Percentiles rank a stretch among this genome's conserved stretches.
Conservation (phyloP, 2,113 vertebrate species). For the Lepidothrix coronata region DNA sequence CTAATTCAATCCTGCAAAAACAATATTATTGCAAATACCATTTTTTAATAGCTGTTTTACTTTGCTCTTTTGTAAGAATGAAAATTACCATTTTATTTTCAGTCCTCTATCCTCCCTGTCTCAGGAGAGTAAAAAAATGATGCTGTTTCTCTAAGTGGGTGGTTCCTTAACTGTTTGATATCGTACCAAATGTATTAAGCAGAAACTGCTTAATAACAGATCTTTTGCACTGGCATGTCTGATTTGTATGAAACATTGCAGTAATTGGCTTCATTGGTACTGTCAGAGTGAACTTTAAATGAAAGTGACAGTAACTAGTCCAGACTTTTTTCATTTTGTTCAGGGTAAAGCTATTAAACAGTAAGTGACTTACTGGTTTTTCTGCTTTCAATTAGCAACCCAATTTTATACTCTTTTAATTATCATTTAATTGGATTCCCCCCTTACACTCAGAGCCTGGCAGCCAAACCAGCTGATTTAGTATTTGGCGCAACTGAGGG, state of each 20-base stretch:
- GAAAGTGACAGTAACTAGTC: conserved; percentile 24
- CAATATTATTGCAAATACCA: not conserved
- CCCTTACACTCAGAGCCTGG: not conserved
- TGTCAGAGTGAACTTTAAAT: not conserved
- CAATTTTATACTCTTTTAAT: conserved; percentile 42
- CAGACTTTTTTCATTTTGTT: not conserved
- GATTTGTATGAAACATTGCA: not conserved
- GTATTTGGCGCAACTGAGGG: not conserved
- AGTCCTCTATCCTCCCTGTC: not conserved
- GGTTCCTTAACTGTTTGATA: not conserved
- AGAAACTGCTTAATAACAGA: not conserved
- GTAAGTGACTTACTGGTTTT: conserved; percentile 28
- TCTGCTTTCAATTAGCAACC: conserved; percentile 33
- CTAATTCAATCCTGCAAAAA: not conserved
- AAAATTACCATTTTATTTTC: not conserved
- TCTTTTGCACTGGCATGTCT: not conserved
- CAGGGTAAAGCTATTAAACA: not conserved
- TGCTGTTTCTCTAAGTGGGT: not conserved
- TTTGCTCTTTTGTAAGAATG: not conserved
- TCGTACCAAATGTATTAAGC: not conserved
- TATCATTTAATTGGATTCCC: conserved; percentile 40
- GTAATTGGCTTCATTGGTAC: not conserved
- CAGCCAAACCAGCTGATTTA: not conserved
- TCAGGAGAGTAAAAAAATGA: not conserved
- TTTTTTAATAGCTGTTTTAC: not conserved